Evolutionary conservation across 2,797 vertebrate genomes (phyloP), one percentile per base, ranked within the genome.

Genomic region (Clarias pachynema): DNA sequence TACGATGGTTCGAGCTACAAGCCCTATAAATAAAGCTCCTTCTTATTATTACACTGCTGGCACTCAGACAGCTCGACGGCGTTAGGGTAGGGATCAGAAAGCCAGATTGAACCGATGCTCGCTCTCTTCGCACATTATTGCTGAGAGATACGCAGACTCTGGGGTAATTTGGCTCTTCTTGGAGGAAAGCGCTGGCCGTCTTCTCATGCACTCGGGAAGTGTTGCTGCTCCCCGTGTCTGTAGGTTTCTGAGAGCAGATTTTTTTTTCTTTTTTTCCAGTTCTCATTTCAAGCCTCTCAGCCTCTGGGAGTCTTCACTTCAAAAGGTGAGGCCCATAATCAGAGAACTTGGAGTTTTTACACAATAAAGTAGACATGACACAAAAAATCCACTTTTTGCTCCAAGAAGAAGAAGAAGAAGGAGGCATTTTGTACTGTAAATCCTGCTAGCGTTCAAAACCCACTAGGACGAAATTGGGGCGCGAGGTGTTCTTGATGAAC

Each of bases 271-370:
- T 63, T n/a, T 10, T 44, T 10, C 2, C 44, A 49, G 44, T 49
- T 49, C 62, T 63, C 62, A n/a, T n/a, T 68, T 68, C 31, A 31
- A 68, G 65, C 65, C 18, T 31, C 18, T 68, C 14, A 31, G 65
- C 65, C 65, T 68, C 26, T 16, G 65, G 65, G 65, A 68, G 62
- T n/a, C 31, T 14, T 72, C 69, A 44, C 69, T 72, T 72, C 69
- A 44, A 72, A 49, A 72, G 22, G 37, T 15, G 66, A 18, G 7
- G 31, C 31, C 66, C 1, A 22, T 5, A 15, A 49, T 3, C 22
- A 1, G 3, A 24, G 37, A 72, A n/a, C 69, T 49, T 1, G 18
- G 24, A 53, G 2, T 74, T 65, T 26, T 14, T n/a, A 26, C 12
- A n/a, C n/a, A 65, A 26, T 49, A 49, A 49, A 12, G 44, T 49